These are phyloP conservation scores for Cyphomyrus discorhynchus DNA, from an alignment of 2,113 vertebrate genomes.

Conservation along the genomic window DNA sequence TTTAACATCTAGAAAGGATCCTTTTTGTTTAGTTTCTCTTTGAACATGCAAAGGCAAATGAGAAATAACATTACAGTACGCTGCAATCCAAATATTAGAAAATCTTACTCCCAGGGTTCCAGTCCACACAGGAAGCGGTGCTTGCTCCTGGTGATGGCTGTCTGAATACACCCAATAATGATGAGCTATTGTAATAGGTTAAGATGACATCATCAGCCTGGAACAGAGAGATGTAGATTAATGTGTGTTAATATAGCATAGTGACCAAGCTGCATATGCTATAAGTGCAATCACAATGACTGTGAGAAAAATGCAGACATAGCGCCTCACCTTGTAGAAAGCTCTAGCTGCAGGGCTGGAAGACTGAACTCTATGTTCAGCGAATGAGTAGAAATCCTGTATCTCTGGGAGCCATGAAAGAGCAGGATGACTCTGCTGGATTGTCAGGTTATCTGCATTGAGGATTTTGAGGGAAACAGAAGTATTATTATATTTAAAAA, in stretches of 20 bases:
- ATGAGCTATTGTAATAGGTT: slow-evolving; percentile 43
- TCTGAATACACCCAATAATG: slow-evolving; percentile 43
- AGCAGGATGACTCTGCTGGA: slow-evolving; percentile 17
- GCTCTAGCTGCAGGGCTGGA: slow-evolving; percentile 27
- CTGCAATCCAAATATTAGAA: neutral
- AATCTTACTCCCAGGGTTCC: slow-evolving; percentile 59
- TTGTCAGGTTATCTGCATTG: slow-evolving; percentile 23
- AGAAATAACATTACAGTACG: neutral
- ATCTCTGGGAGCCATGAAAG: slow-evolving; percentile 22
- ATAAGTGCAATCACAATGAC: neutral
- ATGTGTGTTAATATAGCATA: neutral
- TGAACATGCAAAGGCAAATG: neutral
- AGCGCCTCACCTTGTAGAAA: slow-evolving; percentile 56
- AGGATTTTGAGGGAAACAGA: neutral
- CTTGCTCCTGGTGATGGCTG: slow-evolving; percentile 52
- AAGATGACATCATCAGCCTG: slow-evolving; percentile 64
- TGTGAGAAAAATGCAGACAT: neutral
- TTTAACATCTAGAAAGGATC: neutral
- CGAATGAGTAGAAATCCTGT: slow-evolving; percentile 50
- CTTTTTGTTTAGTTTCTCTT: neutral
- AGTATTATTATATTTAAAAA: neutral
- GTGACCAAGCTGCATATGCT: neutral
- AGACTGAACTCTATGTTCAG: slow-evolving; percentile 21
- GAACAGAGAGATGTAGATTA: neutral
- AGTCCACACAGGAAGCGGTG: slow-evolving; percentile 43